Evolutionary conservation across 2,888 invertebrate species (phyloP), one percentile per base, ranked within the genome.

Genomic region (Agriopis leucophaearia): DNA sequence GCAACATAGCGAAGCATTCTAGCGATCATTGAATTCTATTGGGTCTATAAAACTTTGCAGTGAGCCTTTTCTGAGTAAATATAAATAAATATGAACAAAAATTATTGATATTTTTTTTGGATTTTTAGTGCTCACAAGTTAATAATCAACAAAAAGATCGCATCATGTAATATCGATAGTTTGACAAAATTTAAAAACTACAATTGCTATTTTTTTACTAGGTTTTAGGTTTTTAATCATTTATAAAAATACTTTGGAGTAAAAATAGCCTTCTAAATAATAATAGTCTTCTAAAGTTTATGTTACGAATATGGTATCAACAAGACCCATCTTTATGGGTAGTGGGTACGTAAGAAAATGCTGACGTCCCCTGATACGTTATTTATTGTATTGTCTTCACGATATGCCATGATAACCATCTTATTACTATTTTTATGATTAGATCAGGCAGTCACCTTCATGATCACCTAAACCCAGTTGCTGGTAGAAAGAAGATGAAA

Each of bases 241-340:
- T 27, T 10, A 18, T 18, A 0, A 6, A 18, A 48, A 48, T 18
- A 48, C 0, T 35, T n/a, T 35, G 35, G 2, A 13, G n/a, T 13
- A 0, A n/a, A 47, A 35, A 12, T 12, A 35, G 51, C 12, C n/a
- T n/a, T n/a, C n/a, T n/a, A n/a, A n/a, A n/a, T n/a, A n/a, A n/a
- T n/a, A n/a, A n/a, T n/a, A n/a, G n/a, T 27, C 6, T 50, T 35
- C 2, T n/a, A 8, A 8, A 8, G n/a, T 51, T 48, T 48, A 10
- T 12, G 18, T 27, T 51, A n/a, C 16, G 35, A 51, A 35, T 13
- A 10, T 47, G 0, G 27, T 65, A 65, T 65, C 59, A 12, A 16
- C 15, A 27, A 40, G 40, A 55, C 55, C 54, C 47, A 60, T 65
- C 59, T 59, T 55, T 65, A 65, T 54, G 5, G 47, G 2, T 40